phyloP scores from a whole-genome alignment of 2,113 vertebrate species.

The Pteruthius melanotis region DNA sequence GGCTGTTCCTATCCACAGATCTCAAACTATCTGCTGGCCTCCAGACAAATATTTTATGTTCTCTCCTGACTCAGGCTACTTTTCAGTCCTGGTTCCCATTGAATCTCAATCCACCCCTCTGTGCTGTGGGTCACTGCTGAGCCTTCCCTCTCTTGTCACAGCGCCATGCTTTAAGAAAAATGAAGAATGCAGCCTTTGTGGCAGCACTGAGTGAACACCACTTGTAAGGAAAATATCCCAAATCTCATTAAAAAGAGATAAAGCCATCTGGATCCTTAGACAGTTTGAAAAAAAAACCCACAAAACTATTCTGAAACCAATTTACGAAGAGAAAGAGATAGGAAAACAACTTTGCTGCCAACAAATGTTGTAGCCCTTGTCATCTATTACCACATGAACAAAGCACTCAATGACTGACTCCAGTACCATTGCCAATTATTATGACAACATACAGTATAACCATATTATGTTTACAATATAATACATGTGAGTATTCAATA shows the following conservation, averaged over 20 bases:
- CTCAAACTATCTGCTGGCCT: background rate
- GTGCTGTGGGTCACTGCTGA: background rate
- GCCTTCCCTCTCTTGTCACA: background rate
- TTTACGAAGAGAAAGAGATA: conserved; percentile 22
- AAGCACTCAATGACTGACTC: conserved; percentile 36
- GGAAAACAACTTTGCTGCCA: conserved; percentile 37
- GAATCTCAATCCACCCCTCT: background rate
- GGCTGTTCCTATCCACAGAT: background rate
- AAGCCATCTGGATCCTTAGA: conserved; percentile 17
- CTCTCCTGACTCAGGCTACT: background rate
- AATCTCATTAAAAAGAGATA: conserved; percentile 43
- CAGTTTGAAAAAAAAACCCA: background rate
- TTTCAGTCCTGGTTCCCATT: background rate
- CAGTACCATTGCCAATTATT: conserved; percentile 13
- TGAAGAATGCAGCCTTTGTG: background rate
- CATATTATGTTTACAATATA: conserved; percentile 10
- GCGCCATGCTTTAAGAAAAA: background rate
- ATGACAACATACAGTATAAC: conserved; percentile 55
- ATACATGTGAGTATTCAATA: background rate
- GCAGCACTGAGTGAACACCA: background rate
- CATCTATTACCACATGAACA: conserved; percentile 39
- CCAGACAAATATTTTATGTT: background rate
- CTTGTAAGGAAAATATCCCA: background rate
- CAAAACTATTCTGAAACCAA: conserved; percentile 42
- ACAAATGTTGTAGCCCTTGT: background rate